Conservation (phyloP, 2,113 vertebrate genomes). For the Morone chrysops region DNA sequence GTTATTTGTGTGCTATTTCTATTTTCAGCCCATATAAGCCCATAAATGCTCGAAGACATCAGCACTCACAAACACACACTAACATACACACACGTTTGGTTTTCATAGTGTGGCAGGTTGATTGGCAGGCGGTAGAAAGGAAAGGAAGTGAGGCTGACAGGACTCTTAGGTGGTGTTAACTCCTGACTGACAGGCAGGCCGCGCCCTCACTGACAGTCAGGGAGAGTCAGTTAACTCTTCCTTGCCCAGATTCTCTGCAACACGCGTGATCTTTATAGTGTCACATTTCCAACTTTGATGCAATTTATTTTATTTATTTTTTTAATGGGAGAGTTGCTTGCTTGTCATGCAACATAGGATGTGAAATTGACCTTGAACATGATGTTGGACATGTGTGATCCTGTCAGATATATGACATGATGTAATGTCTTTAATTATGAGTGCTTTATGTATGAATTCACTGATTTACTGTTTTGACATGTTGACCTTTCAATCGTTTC, state of each 20-base stretch:
- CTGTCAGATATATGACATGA: background rate
- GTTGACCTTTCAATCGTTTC: constrained; percentile 39
- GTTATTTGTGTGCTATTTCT: background rate
- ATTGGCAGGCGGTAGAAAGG: constrained; percentile 76
- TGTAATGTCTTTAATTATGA: background rate
- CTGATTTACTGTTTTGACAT: constrained; percentile 14
- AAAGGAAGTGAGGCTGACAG: constrained; percentile 80
- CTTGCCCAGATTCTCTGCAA: background rate
- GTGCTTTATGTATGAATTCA: constrained; percentile 6
- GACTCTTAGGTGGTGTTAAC: constrained; percentile 80
- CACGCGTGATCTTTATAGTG: background rate
- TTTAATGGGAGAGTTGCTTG: background rate
- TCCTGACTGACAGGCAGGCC: constrained; percentile 68
- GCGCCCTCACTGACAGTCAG: constrained; percentile 44
- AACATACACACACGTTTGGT: constrained; percentile 20
- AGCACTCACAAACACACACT: constrained; percentile 1
- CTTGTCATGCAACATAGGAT: background rate
- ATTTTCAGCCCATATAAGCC: background rate
- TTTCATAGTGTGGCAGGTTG: constrained; percentile 47
- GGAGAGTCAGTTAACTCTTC: constrained; percentile 56
- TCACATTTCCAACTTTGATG: background rate
- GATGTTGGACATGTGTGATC: background rate
- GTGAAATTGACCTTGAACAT: constrained; percentile 2
- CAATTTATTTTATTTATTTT: background rate
- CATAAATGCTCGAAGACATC: background rate